Percentiles rank a stretch among this genome's conserved stretches.
phyloP scores from a whole-genome alignment of 2,797 vertebrate species.

The Lophotriccus pileatus region DNA sequence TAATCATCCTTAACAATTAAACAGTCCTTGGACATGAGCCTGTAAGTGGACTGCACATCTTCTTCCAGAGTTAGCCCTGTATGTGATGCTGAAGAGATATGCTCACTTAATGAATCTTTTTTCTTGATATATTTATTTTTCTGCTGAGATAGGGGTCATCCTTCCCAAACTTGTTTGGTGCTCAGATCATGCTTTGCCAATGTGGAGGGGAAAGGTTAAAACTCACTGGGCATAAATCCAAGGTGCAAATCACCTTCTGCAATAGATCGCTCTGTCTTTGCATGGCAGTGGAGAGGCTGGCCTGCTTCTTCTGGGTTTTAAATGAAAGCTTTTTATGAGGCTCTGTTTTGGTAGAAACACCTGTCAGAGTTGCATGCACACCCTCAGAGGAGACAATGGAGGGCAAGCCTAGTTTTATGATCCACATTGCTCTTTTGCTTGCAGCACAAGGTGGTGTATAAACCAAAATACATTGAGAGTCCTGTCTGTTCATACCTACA shows the following conservation, averaged over 20 bases:
- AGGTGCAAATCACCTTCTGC: background rate
- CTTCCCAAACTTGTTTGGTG: background rate
- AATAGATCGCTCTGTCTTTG: background rate
- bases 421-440: background rate
- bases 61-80: background rate
- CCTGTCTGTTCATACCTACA: background rate
- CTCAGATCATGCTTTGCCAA: background rate
- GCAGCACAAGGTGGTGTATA: background rate
- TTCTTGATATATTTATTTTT: background rate
- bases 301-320: background rate
- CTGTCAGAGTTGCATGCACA: background rate
- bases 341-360: background rate
- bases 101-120: background rate
- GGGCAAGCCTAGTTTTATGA: background rate
- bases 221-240: background rate
- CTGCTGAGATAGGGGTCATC: rapidly evolving
- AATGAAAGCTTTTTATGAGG: background rate
- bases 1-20: background rate
- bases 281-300: background rate
- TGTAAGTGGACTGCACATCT: background rate
- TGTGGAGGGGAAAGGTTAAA: background rate
- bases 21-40: background rate
- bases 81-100: background rate
- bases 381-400: background rate
- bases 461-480: background rate